Evolutionary conservation across 2,888 invertebrate species (phyloP), one percentile per base, ranked within the genome.

Genomic region (Agonopterix arenella): DNA sequence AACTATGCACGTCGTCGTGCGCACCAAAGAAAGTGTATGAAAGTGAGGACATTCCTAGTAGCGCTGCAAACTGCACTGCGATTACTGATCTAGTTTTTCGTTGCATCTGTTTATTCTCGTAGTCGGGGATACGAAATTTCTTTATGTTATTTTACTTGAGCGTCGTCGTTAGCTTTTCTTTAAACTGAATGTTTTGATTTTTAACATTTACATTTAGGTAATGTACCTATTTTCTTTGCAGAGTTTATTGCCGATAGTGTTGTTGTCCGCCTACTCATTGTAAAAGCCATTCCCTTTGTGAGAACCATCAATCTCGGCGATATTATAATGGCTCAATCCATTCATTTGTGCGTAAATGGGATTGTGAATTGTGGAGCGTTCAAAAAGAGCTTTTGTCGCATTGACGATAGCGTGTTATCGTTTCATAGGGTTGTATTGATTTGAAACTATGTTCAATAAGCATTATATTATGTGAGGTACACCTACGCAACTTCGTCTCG

Each of bases 11-110:
- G 43, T 51, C 48, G 47, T 47, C 64, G 74, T 66, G 62, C 66
- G 66, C 55, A 66, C 61, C 60, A 69, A 81, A 70, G 82, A 86
- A 86, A 86, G 85, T 82, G 70, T 73, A 82, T 58, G 84, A 86
- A 86, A 86, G 86, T 82, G 73, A 74, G 71, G 69, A 76, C 73
- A 85, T 86, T 85, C 82, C 71, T 76, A 62, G 70, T 75, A 74
- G 70, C 67, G 63, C 63, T 61, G 66, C 62, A 60, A 61, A 64
- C 60, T 61, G 58, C 61, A 68, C 55, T 63, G 28, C 41, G 40
- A 67, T 71, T 62, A 52, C 57, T 64, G 66, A 70, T 60, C 63
- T 66, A 63, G 64, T 63, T 58, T 54, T 60, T 11, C 40, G 40
- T 18, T 47, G 4, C 37, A 37, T 46, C 45, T 38, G n/a, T 45